These are phyloP conservation scores for Florisuga fusca DNA, from an alignment of 2,797 vertebrate species.

Conservation along the genomic window DNA sequence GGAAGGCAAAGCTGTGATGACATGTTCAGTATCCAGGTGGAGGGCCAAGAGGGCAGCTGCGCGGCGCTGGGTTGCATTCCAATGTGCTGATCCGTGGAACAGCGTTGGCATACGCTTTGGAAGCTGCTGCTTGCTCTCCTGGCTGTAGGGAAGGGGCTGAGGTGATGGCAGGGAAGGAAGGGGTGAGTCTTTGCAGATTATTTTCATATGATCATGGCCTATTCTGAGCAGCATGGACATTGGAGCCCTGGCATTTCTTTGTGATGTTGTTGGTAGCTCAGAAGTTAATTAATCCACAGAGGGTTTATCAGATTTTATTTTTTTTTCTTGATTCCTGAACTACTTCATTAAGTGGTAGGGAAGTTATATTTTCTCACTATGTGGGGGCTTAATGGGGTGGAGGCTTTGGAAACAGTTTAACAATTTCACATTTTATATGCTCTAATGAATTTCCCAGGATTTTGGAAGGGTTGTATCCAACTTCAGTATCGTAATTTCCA, in stretches of 20 bases:
- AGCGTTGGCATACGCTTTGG: conserved; percentile 56
- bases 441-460: conserved; percentile 68
- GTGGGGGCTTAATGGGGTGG: conserved; percentile 58
- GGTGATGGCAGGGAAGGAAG: conserved; percentile 64
- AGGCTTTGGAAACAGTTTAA: conserved; percentile 56
- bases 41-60: conserved; percentile 66
- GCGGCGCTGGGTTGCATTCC: conserved; percentile 42
- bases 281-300: neutral
- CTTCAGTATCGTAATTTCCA: conserved; percentile 46
- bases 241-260: neutral
- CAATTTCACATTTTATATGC: conserved; percentile 46
- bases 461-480: conserved; percentile 43
- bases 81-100: conserved; percentile 68
- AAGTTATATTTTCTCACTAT: conserved; percentile 46
- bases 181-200: conserved; percentile 49
- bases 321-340: neutral
- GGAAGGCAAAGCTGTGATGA: conserved; percentile 69
- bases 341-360: conserved; percentile 38
- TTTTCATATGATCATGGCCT: neutral
- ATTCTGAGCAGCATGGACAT: neutral
- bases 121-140: conserved; percentile 62
- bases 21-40: conserved; percentile 69
- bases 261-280: neutral
- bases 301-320: neutral
- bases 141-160: conserved; percentile 59